Conservation (phyloP, 2,113 vertebrate genomes). For the Forbesichthys agassizii region DNA sequence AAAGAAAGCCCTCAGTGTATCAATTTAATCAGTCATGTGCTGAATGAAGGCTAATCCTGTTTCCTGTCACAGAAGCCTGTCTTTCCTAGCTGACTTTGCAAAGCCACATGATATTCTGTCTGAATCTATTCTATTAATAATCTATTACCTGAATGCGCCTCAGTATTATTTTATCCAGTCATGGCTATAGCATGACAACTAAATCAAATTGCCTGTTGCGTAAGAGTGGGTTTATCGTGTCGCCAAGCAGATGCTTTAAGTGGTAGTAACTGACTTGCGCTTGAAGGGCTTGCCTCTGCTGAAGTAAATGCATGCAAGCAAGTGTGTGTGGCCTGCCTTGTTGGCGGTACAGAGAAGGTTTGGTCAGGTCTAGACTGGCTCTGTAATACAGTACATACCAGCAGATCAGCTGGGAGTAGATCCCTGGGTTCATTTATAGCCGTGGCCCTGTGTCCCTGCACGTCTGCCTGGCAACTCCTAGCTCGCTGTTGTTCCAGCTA, state of each 20-base stretch:
- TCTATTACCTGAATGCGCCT: not conserved
- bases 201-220: slow-evolving; percentile 38
- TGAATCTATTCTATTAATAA: slow-evolving; percentile 13
- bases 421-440: slow-evolving; percentile 80
- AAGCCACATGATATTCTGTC: slow-evolving; percentile 12
- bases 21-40: slow-evolving; percentile 45
- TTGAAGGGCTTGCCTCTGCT: not conserved
- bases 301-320: slow-evolving; percentile 31
- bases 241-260: too few relatives aligned
- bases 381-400: slow-evolving; percentile 81
- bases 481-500: slow-evolving; percentile 56
- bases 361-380: slow-evolving; percentile 79
- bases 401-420: slow-evolving; percentile 80
- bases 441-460: slow-evolving; percentile 77
- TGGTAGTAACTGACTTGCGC: too few relatives aligned
- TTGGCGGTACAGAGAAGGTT: slow-evolving; percentile 64
- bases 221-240: not conserved
- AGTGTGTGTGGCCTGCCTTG: slow-evolving; percentile 34
- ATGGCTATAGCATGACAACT: slow-evolving; percentile 3
- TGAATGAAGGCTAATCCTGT: slow-evolving; percentile 16
- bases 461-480: slow-evolving; percentile 81
- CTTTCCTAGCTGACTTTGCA: slow-evolving; percentile 32
- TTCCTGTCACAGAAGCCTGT: slow-evolving; percentile 28
- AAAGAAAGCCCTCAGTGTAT: slow-evolving; percentile 17
- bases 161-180: not conserved